A percentile compares a stretch with the other conserved stretches of the same genome.
These are phyloP conservation scores for Drosophila kanapiae DNA, from an alignment of 1,140 invertebrate species.

Conservation along the genomic window DNA sequence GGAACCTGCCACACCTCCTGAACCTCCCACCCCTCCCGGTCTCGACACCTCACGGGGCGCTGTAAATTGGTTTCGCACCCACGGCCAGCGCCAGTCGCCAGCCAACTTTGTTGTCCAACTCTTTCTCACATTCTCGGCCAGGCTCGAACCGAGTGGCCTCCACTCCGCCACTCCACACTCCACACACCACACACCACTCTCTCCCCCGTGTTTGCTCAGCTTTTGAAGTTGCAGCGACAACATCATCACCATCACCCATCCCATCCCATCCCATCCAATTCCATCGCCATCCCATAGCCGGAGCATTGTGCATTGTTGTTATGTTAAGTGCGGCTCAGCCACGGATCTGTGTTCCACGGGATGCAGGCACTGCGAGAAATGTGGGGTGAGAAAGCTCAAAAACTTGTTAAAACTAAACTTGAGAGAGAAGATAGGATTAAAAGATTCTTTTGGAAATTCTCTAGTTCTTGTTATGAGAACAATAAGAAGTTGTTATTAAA, in stretches of 20 bases:
- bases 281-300: slow-evolving; percentile 28
- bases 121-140: slow-evolving; percentile 45
- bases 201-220: slow-evolving; percentile 67
- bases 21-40: background rate
- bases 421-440: background rate
- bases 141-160: slow-evolving; percentile 16
- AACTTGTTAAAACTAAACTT: background rate
- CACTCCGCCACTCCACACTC: background rate
- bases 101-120: slow-evolving; percentile 35
- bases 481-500: no score
- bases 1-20: slow-evolving; percentile 17
- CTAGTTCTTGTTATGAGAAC: background rate
- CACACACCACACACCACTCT: slow-evolving; percentile 20
- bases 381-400: background rate
- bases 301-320: slow-evolving; percentile 72
- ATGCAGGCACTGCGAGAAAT: slow-evolving; percentile 9
- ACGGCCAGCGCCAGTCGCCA: slow-evolving; percentile 37
- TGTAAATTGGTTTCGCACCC: slow-evolving; percentile 55
- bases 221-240: slow-evolving; percentile 81
- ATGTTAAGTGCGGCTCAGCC: slow-evolving; percentile 73
- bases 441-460: background rate
- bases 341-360: slow-evolving; percentile 23
- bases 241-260: slow-evolving; percentile 62
- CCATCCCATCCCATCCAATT: slow-evolving; percentile 19
- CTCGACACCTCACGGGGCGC: slow-evolving; percentile 9